phyloP scores from a whole-genome alignment of 2,888 invertebrate species.

The Ceriagrion tenellum region DNA sequence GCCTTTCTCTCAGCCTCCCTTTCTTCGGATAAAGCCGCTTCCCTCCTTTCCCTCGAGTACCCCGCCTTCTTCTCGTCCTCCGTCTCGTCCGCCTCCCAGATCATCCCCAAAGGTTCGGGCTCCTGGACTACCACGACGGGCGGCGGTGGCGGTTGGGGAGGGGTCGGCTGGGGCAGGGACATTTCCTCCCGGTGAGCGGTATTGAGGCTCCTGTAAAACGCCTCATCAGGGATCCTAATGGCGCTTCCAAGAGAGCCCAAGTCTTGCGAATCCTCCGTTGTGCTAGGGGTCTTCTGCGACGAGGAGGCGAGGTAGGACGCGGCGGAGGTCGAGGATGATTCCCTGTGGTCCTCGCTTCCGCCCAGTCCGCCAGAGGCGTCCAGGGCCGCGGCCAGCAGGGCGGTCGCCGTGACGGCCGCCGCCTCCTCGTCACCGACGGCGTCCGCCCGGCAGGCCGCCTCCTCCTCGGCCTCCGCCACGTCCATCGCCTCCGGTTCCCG shows the following conservation, averaged over 20 bases:
- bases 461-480: constrained; percentile 47
- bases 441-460: constrained; percentile 4
- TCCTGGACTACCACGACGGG: constrained; percentile 81
- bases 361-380: not conserved
- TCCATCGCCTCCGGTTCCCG: constrained; percentile 23
- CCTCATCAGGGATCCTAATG: constrained; percentile 84
- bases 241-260: not conserved
- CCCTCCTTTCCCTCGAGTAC: constrained; percentile 71
- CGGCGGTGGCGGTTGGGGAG: not conserved
- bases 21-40: constrained; percentile 71
- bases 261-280: not conserved
- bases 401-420: constrained; percentile 34
- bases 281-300: not conserved
- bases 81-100: constrained; percentile 89
- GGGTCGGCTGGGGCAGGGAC: constrained; percentile 17
- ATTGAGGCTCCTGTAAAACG: constrained; percentile 92
- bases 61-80: constrained; percentile 74
- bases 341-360: not conserved
- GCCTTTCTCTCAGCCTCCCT: constrained; percentile 78
- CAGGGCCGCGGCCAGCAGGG: constrained; percentile 31
- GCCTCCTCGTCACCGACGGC: constrained; percentile 13
- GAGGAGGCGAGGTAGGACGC: constrained; percentile 22
- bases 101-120: constrained; percentile 89
- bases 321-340: not conserved
- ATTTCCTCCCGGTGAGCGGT: constrained; percentile 92